Conservation (phyloP, 2,888 invertebrate genomes). For the Scaeva pyrastri region DNA sequence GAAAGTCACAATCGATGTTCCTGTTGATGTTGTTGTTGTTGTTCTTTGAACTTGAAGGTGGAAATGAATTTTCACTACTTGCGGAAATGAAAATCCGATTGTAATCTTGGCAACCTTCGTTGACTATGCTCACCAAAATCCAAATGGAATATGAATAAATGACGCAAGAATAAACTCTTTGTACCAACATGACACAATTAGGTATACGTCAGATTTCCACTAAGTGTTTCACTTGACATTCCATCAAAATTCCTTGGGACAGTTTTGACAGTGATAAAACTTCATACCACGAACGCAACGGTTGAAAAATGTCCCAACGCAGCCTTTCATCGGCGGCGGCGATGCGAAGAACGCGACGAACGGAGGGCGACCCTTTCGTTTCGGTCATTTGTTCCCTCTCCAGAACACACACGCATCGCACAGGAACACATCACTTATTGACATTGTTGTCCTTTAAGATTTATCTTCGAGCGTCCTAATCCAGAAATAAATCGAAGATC, state of each 20-base stretch:
- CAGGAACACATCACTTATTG: conserved; percentile 57
- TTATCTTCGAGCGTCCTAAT: conserved; percentile 71
- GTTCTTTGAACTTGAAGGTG: conserved; percentile 41
- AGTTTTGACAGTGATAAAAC: conserved; percentile 71
- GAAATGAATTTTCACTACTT: conserved; percentile 70
- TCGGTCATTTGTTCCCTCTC: conserved; percentile 71
- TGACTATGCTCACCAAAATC: conserved; percentile 7
- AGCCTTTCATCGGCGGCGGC: conserved; percentile 21
- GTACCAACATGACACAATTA: conserved; percentile 24
- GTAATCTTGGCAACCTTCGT: conserved; percentile 58
- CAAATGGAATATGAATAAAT: conserved; percentile 53
- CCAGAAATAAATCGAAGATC: conserved; percentile 74
- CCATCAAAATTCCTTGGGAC: conserved; percentile 60
- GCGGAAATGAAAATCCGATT: conserved; percentile 74
- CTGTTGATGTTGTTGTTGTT: background rate
- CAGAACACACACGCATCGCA: conserved; percentile 45
- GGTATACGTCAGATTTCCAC: conserved; percentile 19
- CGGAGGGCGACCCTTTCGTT: conserved; percentile 71
- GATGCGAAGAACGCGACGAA: too few relatives aligned
- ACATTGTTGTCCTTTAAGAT: conserved; percentile 73
- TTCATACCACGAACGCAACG: conserved; percentile 57
- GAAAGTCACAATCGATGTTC: background rate
- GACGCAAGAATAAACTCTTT: conserved; percentile 44
- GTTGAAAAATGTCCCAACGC: conserved; percentile 68
- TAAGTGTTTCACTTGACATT: conserved; percentile 50